Evolutionary conservation across 2,113 vertebrate species (phyloP).

Genomic region (Leucopsar rothschildi): DNA sequence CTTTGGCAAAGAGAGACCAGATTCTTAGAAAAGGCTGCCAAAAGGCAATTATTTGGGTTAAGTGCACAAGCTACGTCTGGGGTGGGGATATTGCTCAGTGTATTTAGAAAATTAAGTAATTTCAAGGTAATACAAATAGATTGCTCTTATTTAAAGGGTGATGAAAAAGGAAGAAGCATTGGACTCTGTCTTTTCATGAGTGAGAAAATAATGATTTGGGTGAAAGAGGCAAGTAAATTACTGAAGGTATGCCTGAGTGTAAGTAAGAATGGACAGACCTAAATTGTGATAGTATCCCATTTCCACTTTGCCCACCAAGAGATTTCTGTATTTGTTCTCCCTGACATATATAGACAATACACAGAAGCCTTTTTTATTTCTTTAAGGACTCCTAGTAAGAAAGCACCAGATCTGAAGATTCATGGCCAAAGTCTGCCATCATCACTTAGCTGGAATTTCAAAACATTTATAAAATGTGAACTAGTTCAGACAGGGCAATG

Average conservation of each 20-base stretch:
- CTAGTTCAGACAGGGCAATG: neutral
- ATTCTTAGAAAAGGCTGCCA: neutral
- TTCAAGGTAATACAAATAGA: neutral
- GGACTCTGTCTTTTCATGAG: neutral
- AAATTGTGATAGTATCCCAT: neutral
- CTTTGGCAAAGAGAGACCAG: neutral
- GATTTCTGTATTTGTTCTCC: neutral
- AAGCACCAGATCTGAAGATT: neutral
- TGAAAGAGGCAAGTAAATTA: neutral
- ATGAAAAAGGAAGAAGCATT: neutral
- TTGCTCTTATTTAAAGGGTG: neutral
- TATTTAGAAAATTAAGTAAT: neutral
- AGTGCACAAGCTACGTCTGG: neutral
- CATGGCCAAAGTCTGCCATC: neutral
- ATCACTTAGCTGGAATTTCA: neutral
- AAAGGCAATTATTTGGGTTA: neutral
- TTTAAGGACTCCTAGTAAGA: neutral
- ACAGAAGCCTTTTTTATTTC: neutral
- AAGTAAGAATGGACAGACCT: neutral
- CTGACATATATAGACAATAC: neutral
- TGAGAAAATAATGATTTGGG: neutral
- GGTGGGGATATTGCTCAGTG: neutral
- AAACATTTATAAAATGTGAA: neutral
- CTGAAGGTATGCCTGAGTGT: neutral
- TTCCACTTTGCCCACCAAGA: neutral